Evolutionary conservation across 2,113 vertebrate species (phyloP), one percentile per base, ranked within the genome.

Genomic region (Seriola dumerili): DNA sequence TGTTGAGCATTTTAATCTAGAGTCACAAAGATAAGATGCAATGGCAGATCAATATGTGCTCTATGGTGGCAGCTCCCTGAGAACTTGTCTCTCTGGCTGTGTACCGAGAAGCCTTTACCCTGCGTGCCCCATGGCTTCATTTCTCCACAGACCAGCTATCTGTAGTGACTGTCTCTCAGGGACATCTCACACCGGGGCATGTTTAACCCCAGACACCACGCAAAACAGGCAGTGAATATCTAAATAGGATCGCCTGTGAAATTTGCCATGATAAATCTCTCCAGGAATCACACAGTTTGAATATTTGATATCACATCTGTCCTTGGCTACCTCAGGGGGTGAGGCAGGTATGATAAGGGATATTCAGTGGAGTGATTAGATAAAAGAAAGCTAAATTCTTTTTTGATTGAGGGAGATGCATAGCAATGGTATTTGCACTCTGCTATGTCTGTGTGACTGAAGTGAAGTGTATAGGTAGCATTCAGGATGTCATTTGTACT

Each of bases 1-100:
- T 91, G 93, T 92, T 91, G 90, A 95, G 93, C 92, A 92, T 94
- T 94, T 94, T 94, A 95, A 96, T 95, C 92, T 93, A 89, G 92
- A 95, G 92, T 92, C 90, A 90, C 87, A 89, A 89, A 92, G 95
- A 96, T 95, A 95, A 95, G 94, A 95, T 96, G 92, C 85, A 88
- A 87, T 88, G 79, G 92, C 89, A 94, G 94, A 94, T 95, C 91
- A 93, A 92, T 94, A 92, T 92, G 91, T 91, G 93, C 86, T 88
- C 88, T 88, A 87, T 85, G 83, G 88, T 89, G 91, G 91, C 91
- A 92, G 93, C 85, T 94, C 87, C 86, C 88, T 78, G 93, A 93
- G 88, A 92, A 91, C 93, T 88, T 78, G 89, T 92, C 91, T 94
- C 88, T 90, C 84, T 80, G 86, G 62, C 92, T 92, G 84, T 88